These are phyloP conservation scores for Brachylomia viminalis DNA, from an alignment of 2,888 invertebrate genomes.

Conservation along the genomic window DNA sequence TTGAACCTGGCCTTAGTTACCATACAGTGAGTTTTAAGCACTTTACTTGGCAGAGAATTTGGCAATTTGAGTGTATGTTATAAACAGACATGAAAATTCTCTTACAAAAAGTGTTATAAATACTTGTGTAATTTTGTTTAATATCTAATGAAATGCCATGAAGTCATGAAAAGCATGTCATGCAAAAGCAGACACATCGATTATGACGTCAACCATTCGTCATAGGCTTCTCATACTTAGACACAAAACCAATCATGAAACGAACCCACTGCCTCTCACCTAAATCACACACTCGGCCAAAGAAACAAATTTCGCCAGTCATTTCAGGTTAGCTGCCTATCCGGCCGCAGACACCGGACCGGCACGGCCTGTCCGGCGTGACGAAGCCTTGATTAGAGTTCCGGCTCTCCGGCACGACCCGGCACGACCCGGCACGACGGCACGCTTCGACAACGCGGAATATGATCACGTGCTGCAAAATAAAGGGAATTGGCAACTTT, in stretches of 20 bases:
- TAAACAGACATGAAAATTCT: not conserved
- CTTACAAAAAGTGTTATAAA: not conserved
- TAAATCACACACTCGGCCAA: constrained; percentile 48
- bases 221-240: not conserved
- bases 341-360: constrained; percentile 46
- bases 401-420: constrained; percentile 54
- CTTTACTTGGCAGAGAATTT: not conserved
- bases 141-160: not conserved
- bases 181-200: not conserved
- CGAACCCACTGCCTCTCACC: not conserved
- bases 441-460: constrained; percentile 48
- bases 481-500: constrained; percentile 61
- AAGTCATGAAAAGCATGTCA: not conserved
- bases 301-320: constrained; percentile 61
- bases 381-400: constrained; percentile 67
- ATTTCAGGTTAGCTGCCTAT: constrained; percentile 57
- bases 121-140: not conserved
- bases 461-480: constrained; percentile 57
- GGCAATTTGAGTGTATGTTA: not conserved
- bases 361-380: constrained; percentile 56
- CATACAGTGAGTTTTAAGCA: not conserved
- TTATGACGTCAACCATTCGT: not conserved
- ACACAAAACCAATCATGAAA: constrained; percentile 29
- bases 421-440: constrained; percentile 47
- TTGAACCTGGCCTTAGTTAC: not conserved